Base-by-base conservation (phyloP, 2,888 invertebrate genomes). In the Ctena decussata region DNA sequence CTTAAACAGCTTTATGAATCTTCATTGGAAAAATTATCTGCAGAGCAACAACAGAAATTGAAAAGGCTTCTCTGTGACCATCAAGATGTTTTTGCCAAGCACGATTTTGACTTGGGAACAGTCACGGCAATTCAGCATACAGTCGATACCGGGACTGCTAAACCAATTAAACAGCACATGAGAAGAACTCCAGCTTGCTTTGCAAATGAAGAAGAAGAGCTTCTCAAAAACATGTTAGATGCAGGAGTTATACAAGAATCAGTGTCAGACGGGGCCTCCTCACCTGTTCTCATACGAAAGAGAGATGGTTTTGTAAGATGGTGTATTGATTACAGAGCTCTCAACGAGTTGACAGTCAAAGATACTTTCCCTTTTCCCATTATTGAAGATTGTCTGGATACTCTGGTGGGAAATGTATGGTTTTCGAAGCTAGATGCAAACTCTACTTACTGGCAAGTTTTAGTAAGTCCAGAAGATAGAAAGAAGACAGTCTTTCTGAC, bases 401-500 rank as follows among this genome's bases (percentile, higher is more conserved):
- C 80, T 5, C 41, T 84, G 24, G 44, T 75, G 11, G 74, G 80
- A 46, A 75, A 70, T 41, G 32, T 30, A 11, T 84, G 72, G 71
- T 84, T 80, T 69, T 80, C 73, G 21, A 80, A 80, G 39, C 27
- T 80, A 27, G 80, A 80, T 60, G 80, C 73, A 35, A 80, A 65
- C 35, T 71, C 71, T 0, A 71, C 78, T 18, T 78, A 71, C 24
- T 71, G 71, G 44, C 71, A 78, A 71, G 78, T 78, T 21, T 39
- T 21, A 44, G 60, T 80, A 24, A 37, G 30, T 1, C 30, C 35
- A 12, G 57, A 46, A 15, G 85, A 89, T 49, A 69, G 75, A 12
- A 75, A 77, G 44, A 89, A 89, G 70, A 89, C 88, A 18, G 88
- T 84, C n/a, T 83, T 89, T 71, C 46, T 79, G 18, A 86, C 89